phyloP scores from a whole-genome alignment of 2,797 vertebrate genomes.

The Iguana delicatissima region DNA sequence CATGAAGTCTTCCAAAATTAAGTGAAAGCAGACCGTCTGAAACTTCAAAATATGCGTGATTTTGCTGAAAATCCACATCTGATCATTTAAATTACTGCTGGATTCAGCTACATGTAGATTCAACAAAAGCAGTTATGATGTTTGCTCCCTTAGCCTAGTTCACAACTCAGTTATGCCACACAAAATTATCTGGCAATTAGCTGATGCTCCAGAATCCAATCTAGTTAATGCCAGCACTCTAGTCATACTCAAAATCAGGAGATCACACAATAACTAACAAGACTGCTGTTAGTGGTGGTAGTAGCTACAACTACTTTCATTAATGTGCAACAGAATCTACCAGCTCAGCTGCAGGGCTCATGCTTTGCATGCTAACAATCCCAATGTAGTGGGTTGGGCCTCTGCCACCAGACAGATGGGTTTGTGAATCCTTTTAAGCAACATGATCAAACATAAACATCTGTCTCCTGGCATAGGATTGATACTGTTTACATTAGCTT shows the following conservation, averaged over 20 bases:
- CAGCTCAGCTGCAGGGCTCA: not conserved
- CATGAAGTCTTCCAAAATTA: not conserved
- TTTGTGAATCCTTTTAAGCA: not conserved
- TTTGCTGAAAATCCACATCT: not conserved
- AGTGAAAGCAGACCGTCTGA: not conserved
- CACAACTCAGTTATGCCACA: not conserved
- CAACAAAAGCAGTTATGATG: not conserved
- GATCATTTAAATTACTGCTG: not conserved
- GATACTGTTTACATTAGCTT: too few species aligned
- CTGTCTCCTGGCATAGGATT: too few species aligned
- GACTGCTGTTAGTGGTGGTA: not conserved
- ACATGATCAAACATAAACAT: too few species aligned
- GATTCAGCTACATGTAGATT: too few species aligned
- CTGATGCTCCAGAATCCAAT: not conserved
- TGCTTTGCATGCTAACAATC: not conserved
- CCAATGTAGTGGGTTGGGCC: not conserved
- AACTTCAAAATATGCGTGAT: constrained; percentile 13
- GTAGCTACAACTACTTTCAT: not conserved
- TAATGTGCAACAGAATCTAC: not conserved
- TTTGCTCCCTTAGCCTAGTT: not conserved
- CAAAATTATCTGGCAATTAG: not conserved
- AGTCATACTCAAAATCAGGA: not conserved
- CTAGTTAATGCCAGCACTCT: not conserved
- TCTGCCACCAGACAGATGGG: not conserved
- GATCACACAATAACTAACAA: too few species aligned